Conservation (phyloP, 2,888 invertebrate species). For the Gymnosoma rotundatum region DNA sequence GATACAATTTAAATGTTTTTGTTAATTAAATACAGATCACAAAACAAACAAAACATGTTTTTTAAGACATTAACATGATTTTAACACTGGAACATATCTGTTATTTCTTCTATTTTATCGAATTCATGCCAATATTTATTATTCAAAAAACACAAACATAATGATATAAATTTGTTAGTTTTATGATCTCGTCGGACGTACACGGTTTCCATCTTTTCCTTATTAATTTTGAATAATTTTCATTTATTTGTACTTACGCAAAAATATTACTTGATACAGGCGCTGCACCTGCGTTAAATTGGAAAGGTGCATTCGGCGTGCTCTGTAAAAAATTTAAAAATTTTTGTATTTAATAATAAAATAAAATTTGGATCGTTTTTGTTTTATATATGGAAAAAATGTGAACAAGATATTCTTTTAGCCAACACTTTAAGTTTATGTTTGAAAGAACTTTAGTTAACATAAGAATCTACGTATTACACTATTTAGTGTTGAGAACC, state of each 20-base stretch:
- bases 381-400: slow-evolving; percentile 1
- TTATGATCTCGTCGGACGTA: slow-evolving; percentile 49
- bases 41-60: slow-evolving; percentile 42
- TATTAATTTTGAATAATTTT: slow-evolving; percentile 2
- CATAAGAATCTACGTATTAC: no score
- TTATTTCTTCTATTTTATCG: no score
- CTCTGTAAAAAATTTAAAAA: slow-evolving; percentile 78
- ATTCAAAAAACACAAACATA: background rate
- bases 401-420: slow-evolving; percentile 6
- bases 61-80: background rate
- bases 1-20: slow-evolving; percentile 10
- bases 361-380: slow-evolving; percentile 25
- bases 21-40: slow-evolving; percentile 34
- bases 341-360: slow-evolving; percentile 37
- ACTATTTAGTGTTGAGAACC: no score
- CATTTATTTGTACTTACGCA: slow-evolving; percentile 80
- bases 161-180: slow-evolving; percentile 34
- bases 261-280: slow-evolving; percentile 80
- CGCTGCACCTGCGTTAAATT: slow-evolving; percentile 80
- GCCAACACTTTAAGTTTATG: slow-evolving; percentile 3
- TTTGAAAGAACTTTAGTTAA: background rate
- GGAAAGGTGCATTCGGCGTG: slow-evolving; percentile 81
- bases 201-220: slow-evolving; percentile 60
- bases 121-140: no score
- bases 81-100: no score